A percentile compares a stretch with the other conserved stretches of the same genome.
Evolutionary conservation across 2,797 vertebrate genomes (phyloP).

Genomic region (Pelobates cultripes): DNA sequence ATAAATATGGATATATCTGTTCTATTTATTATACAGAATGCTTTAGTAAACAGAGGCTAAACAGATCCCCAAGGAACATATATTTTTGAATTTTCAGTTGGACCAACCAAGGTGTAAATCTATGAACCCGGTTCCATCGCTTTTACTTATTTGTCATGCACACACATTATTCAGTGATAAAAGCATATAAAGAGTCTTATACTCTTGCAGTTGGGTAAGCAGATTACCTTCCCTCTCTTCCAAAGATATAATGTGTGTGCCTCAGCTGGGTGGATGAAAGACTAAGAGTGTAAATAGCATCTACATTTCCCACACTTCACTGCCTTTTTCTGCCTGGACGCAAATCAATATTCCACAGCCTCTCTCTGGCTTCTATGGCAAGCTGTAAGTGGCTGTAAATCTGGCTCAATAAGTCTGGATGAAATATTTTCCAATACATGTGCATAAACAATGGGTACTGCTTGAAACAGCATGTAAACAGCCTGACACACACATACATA

Average conservation of each 20-base stretch:
- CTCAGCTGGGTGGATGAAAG: conserved; percentile 41
- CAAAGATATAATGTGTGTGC: conserved; percentile 31
- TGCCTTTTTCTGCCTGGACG: conserved; percentile 43
- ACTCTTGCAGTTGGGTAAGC: conserved; percentile 17
- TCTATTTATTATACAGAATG: neutral
- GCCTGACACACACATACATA: neutral
- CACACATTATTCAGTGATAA: conserved; percentile 5
- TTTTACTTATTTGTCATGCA: neutral
- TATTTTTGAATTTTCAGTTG: neutral
- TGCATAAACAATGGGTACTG: conserved; percentile 33
- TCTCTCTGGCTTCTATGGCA: conserved; percentile 33
- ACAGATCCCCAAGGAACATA: neutral
- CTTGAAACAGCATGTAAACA: conserved; percentile 26
- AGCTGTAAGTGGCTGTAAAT: conserved; percentile 41
- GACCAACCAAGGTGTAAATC: neutral
- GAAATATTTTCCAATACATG: conserved; percentile 32
- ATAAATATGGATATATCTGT: neutral
- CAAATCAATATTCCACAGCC: conserved; percentile 50
- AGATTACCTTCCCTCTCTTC: conserved; percentile 7
- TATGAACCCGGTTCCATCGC: neutral
- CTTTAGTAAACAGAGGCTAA: neutral
- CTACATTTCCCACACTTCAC: conserved; percentile 44
- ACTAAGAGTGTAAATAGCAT: conserved; percentile 38
- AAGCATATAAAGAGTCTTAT: conserved; percentile 9
- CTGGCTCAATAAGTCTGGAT: conserved; percentile 36